Base-by-base conservation (phyloP, 2,888 invertebrate genomes). In the Nemapogon koenigi region DNA sequence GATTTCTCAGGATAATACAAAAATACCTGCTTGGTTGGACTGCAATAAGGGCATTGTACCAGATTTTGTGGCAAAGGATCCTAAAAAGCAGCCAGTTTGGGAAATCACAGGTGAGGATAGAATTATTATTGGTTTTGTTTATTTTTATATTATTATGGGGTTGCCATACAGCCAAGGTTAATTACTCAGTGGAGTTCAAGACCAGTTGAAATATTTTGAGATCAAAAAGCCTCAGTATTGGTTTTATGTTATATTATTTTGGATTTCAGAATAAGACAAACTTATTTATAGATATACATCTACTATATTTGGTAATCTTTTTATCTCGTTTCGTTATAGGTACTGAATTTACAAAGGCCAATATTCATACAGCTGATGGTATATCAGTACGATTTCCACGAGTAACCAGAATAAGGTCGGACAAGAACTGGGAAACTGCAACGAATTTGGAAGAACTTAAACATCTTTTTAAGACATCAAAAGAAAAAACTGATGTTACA, bases 331-430 rank as follows among this genome's bases (percentile, higher is more conserved):
- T 7, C 42, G 43, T 62, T 58, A 13, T 58, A 79, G 84, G 90
- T 0, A 90, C 90, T 0, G 90, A 90, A 62, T 84, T 90, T 47
- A 88, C 90, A 2, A 86, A 88, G 59, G 88, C 90, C 2, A 88
- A 88, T 40, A 83, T 89, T 4, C 97, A 97, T 58, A 96, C 96
- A 2, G 96, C 96, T 0, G 87, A 90, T 51, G 94, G 96, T 2
- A 95, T 97, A 52, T 96, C 96, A 2, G 92, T 96, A 31, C 81
- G 97, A 38, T 97, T 97, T 73, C 97, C 97, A 1, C 83, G 97
- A 47, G 91, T 97, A 0, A 89, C 90, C 0, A 83, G 82, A 48
- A 85, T 94, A 44, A 81, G 97, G 38, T 72, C 84, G 38, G 97
- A 97, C 60, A 97, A 97, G 67, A 75, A 84, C 42, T 93, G 93